These are phyloP conservation scores for Drosophila histrio DNA, from an alignment of 2,888 invertebrate species.

Conservation along the genomic window DNA sequence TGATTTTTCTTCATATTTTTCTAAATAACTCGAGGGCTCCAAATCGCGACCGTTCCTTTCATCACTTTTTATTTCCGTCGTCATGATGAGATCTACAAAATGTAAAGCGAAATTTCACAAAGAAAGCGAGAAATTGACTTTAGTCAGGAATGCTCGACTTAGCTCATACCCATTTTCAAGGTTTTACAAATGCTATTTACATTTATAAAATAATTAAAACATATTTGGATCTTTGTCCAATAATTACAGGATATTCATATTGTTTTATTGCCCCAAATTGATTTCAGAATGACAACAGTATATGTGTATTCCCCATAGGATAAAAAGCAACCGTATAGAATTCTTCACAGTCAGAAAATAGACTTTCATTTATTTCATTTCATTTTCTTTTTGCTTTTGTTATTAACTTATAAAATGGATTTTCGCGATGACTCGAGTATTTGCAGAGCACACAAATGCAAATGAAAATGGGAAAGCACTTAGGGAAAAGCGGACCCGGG, in stretches of 20 bases:
- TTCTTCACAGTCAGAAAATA: background rate
- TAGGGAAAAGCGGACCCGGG: background rate
- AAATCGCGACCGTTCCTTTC: background rate
- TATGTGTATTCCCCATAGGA: too few relatives aligned
- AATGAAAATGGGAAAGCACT: constrained; percentile 61
- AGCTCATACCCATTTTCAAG: background rate
- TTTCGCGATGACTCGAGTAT: constrained; percentile 48
- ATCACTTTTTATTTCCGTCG: background rate
- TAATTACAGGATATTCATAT: too few relatives aligned
- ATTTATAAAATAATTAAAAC: too few relatives aligned
- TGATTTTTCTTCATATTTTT: background rate
- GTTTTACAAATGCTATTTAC: background rate
- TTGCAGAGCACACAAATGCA: constrained; percentile 52
- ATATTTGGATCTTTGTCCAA: too few relatives aligned
- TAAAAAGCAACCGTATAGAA: background rate
- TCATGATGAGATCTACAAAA: background rate
- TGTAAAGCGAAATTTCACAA: background rate
- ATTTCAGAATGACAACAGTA: background rate
- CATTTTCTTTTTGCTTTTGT: constrained; percentile 7
- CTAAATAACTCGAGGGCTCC: background rate
- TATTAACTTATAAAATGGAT: constrained; percentile 48
- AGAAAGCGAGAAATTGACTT: background rate
- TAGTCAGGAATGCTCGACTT: background rate
- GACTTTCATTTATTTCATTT: background rate
- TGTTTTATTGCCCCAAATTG: too few relatives aligned